Base-by-base conservation (phyloP, 2,888 invertebrate genomes). In the Petrophora chlorosata region DNA sequence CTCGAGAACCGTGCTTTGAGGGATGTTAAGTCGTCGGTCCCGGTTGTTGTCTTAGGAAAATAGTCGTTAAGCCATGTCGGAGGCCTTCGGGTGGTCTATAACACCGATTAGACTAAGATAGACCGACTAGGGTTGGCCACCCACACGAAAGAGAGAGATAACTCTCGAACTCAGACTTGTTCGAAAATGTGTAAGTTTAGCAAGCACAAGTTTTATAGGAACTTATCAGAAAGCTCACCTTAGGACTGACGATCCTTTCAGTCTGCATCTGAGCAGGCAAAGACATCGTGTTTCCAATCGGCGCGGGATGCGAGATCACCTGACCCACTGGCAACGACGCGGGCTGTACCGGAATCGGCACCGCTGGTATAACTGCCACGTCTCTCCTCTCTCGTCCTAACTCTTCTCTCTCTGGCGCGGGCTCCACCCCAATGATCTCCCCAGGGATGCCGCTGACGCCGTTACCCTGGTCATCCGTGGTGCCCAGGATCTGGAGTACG, bases 401-500 rank as follows among this genome's bases (percentile, higher is more conserved):
- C 14, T 69, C 74, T 26, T 49, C 64, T 14, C 54, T 34, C 4
- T 51, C 49, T 36, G 92, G 92, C 55, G 92, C 92, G n/a, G 91
- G 91, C 61, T 92, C 92, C 0, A 89, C 79, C 0, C 92, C 92
- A 41, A 93, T 92, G 48, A 93, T 92, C 82, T 92, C 93, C 34
- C 93, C 93, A 29, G 93, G 93, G 73, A 93, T 93, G 58, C 92
- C 87, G 63, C 76, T 82, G 66, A 92, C 91, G 50, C 94, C 93
- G 67, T 93, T 93, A 1, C 91, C 83, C 65, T 93, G 92, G 66
- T 93, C 94, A 70, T 94, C 94, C 59, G 93, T 91, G 29, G 92
- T 87, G 14, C 94, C 95, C 12, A 97, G 85, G 67, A 96, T 95
- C 72, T 94, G 93, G 61, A 96, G 92, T 5, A 96, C 93, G 2